A percentile compares a stretch with the other conserved stretches of the same genome.
Evolutionary conservation across 2,113 vertebrate genomes (phyloP).

Genomic region (Myiozetetes cayanensis): DNA sequence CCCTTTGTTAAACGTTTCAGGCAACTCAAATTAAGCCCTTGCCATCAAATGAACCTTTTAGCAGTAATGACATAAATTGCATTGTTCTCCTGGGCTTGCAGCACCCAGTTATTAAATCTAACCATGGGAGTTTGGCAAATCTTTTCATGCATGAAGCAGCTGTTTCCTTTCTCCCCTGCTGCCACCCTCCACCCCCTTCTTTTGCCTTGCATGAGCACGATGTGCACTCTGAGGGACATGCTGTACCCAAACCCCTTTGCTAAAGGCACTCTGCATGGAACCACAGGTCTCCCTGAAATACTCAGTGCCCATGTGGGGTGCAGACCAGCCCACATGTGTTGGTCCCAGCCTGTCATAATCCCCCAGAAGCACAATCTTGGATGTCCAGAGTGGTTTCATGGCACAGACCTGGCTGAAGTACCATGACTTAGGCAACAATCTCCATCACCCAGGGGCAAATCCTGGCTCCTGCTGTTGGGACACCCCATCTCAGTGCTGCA

Average conservation of each 20-base stretch:
- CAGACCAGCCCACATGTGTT: fast-evolving
- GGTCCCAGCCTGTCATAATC: neutral
- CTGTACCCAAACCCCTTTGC: neutral
- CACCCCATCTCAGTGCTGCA: fast-evolving
- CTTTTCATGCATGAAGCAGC: constrained; percentile 68
- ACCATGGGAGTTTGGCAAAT: constrained; percentile 67
- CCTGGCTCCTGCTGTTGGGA: neutral
- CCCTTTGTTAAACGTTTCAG: constrained; percentile 58
- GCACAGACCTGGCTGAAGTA: neutral
- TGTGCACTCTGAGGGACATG: neutral
- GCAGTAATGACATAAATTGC: constrained; percentile 74
- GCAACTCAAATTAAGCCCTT: constrained; percentile 54
- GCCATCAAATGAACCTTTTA: constrained; percentile 66
- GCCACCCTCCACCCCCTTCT: neutral
- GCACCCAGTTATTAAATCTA: constrained; percentile 76
- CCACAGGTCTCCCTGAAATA: neutral
- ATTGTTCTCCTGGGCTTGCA: constrained; percentile 70
- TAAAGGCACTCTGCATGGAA: neutral
- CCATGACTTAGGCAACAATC: fast-evolving
- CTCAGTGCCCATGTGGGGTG: fast-evolving
- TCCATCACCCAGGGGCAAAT: neutral
- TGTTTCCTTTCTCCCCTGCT: constrained; percentile 58
- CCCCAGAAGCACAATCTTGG: neutral
- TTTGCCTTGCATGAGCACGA: neutral
- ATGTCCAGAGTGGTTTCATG: neutral